Conservation (phyloP, 2,888 invertebrate species). For the Orchesella flavescens region DNA sequence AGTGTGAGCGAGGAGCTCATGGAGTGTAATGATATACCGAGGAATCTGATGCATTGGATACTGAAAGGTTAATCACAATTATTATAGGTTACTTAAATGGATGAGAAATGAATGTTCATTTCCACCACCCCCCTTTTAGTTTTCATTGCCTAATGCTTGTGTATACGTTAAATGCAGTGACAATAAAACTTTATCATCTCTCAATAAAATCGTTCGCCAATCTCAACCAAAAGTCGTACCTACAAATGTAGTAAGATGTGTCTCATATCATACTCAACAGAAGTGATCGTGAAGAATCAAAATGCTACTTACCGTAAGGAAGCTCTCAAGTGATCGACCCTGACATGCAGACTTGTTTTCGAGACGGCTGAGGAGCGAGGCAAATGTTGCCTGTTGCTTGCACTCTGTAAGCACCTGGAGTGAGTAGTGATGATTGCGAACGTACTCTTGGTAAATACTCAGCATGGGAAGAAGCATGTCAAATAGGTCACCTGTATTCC, state of each 20-base stretch:
- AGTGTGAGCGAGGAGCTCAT: conserved; percentile 91
- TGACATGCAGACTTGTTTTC: conserved; percentile 91
- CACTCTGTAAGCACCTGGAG: conserved; percentile 93
- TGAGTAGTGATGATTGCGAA: conserved; percentile 94
- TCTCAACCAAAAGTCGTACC: no score
- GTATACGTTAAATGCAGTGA: no score
- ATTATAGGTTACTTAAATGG: no score
- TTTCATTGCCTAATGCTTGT: no score
- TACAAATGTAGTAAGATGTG: no score
- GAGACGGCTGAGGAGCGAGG: conserved; percentile 83
- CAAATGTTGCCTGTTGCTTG: conserved; percentile 84
- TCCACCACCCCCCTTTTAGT: no score
- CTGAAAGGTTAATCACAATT: no score
- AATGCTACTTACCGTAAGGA: conserved; percentile 78
- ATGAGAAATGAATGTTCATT: no score
- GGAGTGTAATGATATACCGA: conserved; percentile 91
- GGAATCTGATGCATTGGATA: conserved; percentile 98
- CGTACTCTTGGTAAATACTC: conserved; percentile 95
- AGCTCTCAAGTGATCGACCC: conserved; percentile 88
- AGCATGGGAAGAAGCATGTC: conserved; percentile 96
- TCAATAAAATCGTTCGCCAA: no score
- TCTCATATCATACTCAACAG: no score
- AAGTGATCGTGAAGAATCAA: no score
- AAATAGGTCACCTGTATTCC: conserved; percentile 87
- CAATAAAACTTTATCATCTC: no score